These are phyloP conservation scores for Psittacula derbiana DNA, from an alignment of 2,797 vertebrate species.

Conservation along the genomic window DNA sequence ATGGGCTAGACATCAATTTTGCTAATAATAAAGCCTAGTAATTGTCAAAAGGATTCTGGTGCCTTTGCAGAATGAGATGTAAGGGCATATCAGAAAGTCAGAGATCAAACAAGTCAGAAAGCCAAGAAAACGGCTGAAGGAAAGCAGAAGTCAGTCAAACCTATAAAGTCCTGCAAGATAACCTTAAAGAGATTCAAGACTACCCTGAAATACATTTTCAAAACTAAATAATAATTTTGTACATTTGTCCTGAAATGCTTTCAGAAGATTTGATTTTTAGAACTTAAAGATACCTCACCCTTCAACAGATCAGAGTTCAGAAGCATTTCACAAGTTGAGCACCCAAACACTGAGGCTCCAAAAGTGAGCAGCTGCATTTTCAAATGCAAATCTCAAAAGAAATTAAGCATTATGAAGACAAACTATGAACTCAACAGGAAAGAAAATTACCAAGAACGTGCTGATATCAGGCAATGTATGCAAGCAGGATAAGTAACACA, in stretches of 20 bases:
- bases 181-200: not conserved
- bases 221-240: not conserved
- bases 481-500: not conserved
- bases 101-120: not conserved
- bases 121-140: not conserved
- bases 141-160: not conserved
- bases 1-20: not conserved
- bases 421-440: not conserved
- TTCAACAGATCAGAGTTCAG: not conserved
- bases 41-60: not conserved
- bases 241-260: not conserved
- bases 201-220: not conserved
- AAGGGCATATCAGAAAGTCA: not conserved
- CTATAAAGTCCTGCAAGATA: not conserved
- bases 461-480: not conserved
- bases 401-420: not conserved
- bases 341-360: not conserved
- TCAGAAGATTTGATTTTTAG: not conserved
- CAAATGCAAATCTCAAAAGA: not conserved
- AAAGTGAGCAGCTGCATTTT: not conserved
- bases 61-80: not conserved
- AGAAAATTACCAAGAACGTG: not conserved
- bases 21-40: not conserved
- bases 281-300: not conserved
- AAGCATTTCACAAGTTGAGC: not conserved